phyloP scores from a whole-genome alignment of 2,888 invertebrate species.

The Acronicta psi region DNA sequence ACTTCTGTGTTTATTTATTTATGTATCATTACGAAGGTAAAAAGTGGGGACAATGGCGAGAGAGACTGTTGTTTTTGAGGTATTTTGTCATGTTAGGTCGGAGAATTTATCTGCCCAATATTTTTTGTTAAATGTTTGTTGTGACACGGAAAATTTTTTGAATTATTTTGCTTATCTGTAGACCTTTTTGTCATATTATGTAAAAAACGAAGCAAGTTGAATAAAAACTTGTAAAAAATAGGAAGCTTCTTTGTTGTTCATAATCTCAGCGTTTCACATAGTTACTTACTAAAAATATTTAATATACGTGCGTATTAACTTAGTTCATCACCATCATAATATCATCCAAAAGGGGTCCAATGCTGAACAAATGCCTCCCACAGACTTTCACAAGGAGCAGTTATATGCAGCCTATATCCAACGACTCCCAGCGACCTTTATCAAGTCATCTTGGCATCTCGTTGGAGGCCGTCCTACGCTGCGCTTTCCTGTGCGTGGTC shows the following conservation, averaged over 20 bases:
- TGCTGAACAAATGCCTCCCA: too few species aligned
- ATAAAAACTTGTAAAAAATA: neutral
- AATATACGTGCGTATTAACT: too few species aligned
- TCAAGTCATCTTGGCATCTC: too few species aligned
- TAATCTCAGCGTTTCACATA: neutral
- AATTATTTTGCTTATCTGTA: slow-evolving; percentile 22
- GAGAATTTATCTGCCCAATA: slow-evolving; percentile 16
- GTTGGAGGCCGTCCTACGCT: too few species aligned
- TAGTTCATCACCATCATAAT: too few species aligned
- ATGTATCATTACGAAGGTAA: slow-evolving; percentile 38
- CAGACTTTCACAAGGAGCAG: too few species aligned
- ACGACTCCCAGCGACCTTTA: too few species aligned
- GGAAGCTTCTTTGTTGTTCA: neutral
- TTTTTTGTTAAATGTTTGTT: slow-evolving; percentile 22
- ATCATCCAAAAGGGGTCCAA: too few species aligned
- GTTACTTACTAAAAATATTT: too few species aligned
- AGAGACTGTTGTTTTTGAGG: slow-evolving; percentile 26
- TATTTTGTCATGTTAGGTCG: slow-evolving; percentile 47
- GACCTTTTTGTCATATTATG: neutral
- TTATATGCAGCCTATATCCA: too few species aligned
- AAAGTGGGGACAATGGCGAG: slow-evolving; percentile 40
- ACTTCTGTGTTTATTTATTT: slow-evolving; percentile 44
- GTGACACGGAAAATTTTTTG: slow-evolving; percentile 10
- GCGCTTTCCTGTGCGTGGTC: too few species aligned
- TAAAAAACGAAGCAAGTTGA: too few species aligned